phyloP scores from a whole-genome alignment of 2,888 invertebrate species.

The Auanema freiburgensis region DNA sequence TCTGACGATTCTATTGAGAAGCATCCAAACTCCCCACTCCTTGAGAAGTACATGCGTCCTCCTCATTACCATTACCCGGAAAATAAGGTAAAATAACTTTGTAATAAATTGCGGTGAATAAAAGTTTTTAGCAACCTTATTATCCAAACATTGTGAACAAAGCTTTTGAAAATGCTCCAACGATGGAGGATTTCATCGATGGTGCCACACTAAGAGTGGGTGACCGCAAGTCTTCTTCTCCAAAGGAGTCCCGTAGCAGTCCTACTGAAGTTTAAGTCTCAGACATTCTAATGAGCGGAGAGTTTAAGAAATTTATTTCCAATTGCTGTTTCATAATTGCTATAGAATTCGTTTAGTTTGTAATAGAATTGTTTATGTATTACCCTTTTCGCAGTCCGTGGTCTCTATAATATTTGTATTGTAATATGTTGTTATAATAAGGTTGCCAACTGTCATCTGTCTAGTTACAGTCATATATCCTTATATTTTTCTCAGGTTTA shows the following conservation, averaged over 20 bases:
- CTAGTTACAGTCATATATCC: no score
- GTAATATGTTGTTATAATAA: no score
- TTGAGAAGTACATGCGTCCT: conserved; percentile 12
- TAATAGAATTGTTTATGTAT: no score
- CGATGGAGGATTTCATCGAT: conserved; percentile 17
- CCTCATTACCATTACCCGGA: conserved; percentile 11
- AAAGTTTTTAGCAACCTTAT: background rate
- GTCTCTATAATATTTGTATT: no score
- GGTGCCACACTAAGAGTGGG: conserved; percentile 20
- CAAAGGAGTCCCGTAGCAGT: conserved; percentile 13
- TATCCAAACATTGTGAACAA: conserved; percentile 2
- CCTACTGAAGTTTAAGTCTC: conserved; percentile 21
- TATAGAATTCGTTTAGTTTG: no score
- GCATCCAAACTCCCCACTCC: conserved; percentile 12
- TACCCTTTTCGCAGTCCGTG: no score
- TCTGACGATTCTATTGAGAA: conserved; percentile 19
- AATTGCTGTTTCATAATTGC: no score
- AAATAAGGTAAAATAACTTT: background rate
- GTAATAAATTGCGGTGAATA: no score
- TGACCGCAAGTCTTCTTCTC: conserved; percentile 11
- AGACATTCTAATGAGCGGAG: no score
- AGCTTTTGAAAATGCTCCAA: conserved; percentile 1
- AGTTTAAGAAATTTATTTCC: no score
- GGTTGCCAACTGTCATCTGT: no score
- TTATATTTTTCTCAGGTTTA: no score